Evolutionary conservation across 1,140 invertebrate genomes (phyloP).

Genomic region (Sitobion miscanthi): DNA sequence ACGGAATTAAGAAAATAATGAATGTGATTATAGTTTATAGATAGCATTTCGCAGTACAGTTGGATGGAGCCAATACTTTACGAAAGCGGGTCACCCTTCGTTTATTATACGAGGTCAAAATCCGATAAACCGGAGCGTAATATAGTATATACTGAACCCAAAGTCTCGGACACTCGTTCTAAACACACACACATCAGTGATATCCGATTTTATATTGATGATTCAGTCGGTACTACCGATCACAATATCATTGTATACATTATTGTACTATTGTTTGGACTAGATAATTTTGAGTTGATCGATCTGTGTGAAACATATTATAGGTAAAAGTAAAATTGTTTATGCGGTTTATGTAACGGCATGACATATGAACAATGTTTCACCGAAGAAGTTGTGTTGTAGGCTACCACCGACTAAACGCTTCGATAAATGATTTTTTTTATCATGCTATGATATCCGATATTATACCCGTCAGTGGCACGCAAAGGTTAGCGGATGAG

Average conservation of each 20-base stretch:
- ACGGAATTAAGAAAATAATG: neutral
- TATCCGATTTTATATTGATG: neutral
- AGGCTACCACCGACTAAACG: no score
- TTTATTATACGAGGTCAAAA: neutral
- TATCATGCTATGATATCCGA: neutral
- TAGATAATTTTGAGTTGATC: neutral
- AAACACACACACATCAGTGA: rapidly evolving
- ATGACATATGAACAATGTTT: neutral
- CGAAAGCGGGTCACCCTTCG: neutral
- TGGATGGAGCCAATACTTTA: neutral
- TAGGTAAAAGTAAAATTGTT: neutral
- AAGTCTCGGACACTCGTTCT: neutral
- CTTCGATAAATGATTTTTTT: neutral
- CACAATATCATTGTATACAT: no score
- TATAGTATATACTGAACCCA: neutral
- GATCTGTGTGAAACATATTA: neutral
- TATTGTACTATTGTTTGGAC: no score
- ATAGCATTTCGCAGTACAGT: neutral
- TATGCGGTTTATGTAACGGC: neutral
- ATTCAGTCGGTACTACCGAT: neutral
- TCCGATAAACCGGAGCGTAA: neutral
- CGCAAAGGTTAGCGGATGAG: neutral
- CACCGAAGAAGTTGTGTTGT: no score
- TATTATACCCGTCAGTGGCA: no score
- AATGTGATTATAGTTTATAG: neutral